Base-by-base conservation (phyloP, 2,888 invertebrate genomes). In the Notodonta ziczac region DNA sequence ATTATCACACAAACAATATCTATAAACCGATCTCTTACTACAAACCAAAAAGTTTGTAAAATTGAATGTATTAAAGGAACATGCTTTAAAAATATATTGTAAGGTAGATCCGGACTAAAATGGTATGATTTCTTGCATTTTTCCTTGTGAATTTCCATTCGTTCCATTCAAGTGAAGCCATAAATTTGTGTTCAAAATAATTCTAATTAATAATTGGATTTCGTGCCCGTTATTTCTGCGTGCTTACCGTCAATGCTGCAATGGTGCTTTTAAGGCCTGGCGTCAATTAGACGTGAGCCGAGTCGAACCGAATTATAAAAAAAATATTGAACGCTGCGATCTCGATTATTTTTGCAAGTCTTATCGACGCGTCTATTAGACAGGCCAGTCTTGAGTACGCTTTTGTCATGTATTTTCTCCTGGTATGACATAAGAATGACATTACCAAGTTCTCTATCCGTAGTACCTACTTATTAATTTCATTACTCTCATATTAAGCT, bases 1-100 rank as follows among this genome's bases (percentile, higher is more conserved):
- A 77, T 77, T 73, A 77, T 77, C 62, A 56, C 60, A 61, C 63
- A 51, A 63, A 54, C 57, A 64, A 59, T 24, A 24, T 63, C 56
- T 42, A 65, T 63, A 57, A 56, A 57, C 40, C 54, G 60, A 63
- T 61, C 32, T 52, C 53, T 63, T 66, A 56, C n/a, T n/a, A n/a
- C 13, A 46, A 10, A 13, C 13, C 44, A 1, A 46, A n/a, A n/a
- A n/a, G 46, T n/a, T 46, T 46, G n/a, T 46, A n/a, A 12, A 44
- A 10, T 42, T 42, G 9, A 42, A 42, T 42, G 9, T 10, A 42
- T 42, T 9, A 42, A 42, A 42, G 9, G 10, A 4, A 13, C 7
- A 46, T 24, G 24, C 1, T 24, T 6, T 6, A 40, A 6, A 39
- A 40, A 40, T 40, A 6, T 6, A 40, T 8, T 40, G 2, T 40